Evolutionary conservation across 2,888 invertebrate genomes (phyloP).

Genomic region (Xylota sylvarum): DNA sequence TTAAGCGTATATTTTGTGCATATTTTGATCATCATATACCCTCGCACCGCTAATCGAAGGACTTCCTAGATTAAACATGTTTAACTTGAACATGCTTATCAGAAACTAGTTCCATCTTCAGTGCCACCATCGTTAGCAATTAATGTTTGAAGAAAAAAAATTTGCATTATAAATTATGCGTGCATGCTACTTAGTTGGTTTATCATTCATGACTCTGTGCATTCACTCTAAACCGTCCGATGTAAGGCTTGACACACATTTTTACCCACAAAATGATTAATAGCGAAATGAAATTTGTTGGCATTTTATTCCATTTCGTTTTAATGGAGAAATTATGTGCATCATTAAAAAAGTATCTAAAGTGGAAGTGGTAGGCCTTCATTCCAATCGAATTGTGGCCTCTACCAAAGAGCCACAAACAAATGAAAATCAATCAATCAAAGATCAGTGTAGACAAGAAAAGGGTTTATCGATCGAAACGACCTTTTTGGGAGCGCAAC

Average conservation of each 20-base stretch:
- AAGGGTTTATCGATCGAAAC: constrained; percentile 5
- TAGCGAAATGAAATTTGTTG: constrained; percentile 22
- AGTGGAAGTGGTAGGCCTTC: constrained; percentile 16
- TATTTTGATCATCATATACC: neutral
- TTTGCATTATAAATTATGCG: constrained; percentile 28
- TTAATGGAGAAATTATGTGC: constrained; percentile 8
- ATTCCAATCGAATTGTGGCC: neutral
- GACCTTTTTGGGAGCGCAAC: constrained; percentile 9
- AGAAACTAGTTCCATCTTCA: constrained; percentile 43
- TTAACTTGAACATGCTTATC: constrained; percentile 31
- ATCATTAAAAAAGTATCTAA: constrained; percentile 14
- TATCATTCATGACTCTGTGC: neutral
- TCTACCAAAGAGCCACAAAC: neutral
- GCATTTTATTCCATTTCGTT: neutral
- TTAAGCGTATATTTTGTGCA: neutral
- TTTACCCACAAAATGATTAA: constrained; percentile 30
- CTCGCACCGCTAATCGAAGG: constrained; percentile 20
- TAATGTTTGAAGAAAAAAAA: constrained; percentile 12
- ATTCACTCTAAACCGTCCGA: constrained; percentile 3
- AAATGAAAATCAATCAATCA: constrained; percentile 38
- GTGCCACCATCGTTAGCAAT: constrained; percentile 9
- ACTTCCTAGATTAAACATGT: constrained; percentile 25
- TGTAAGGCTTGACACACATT: constrained; percentile 28
- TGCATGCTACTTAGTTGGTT: constrained; percentile 4
- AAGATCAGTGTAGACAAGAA: constrained; percentile 11